phyloP scores from a whole-genome alignment of 2,888 invertebrate species.

The Parnassius orleans region DNA sequence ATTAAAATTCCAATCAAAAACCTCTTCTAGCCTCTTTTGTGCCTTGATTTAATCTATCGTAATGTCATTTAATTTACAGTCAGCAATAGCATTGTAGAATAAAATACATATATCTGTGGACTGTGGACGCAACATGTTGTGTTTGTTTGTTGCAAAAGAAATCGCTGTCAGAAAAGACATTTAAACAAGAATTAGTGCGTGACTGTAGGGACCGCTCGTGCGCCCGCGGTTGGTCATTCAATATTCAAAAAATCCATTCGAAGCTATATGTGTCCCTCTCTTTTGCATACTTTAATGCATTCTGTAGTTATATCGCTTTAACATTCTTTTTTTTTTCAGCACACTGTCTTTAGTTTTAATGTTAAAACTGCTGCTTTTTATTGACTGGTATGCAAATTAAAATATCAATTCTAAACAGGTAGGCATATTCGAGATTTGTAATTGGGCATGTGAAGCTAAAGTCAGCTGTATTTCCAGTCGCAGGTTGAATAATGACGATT shows the following conservation, averaged over 20 bases:
- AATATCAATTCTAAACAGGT: too few relatives aligned
- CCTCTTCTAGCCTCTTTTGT: too few relatives aligned
- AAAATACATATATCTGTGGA: slow-evolving; percentile 13
- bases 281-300: background rate
- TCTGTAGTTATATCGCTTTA: slow-evolving; percentile 77
- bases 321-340: slow-evolving; percentile 60
- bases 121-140: slow-evolving; percentile 13
- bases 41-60: slow-evolving; percentile 1
- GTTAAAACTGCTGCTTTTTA: too few relatives aligned
- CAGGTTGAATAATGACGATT: too few relatives aligned
- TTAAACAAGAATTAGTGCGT: slow-evolving; percentile 22
- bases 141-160: slow-evolving; percentile 17
- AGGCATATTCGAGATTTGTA: too few relatives aligned
- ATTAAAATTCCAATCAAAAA: background rate
- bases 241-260: slow-evolving; percentile 24
- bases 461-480: too few relatives aligned
- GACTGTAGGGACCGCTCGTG: slow-evolving; percentile 20
- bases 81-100: slow-evolving; percentile 8
- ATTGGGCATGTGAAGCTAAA: too few relatives aligned
- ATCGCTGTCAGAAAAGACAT: slow-evolving; percentile 11
- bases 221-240: slow-evolving; percentile 20
- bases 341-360: too few relatives aligned
- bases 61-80: slow-evolving; percentile 2
- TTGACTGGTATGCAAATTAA: too few relatives aligned
- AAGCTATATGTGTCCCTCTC: slow-evolving; percentile 16